A percentile compares a stretch with the other conserved stretches of the same genome.
Evolutionary conservation across 2,888 invertebrate species (phyloP).

Genomic region (Drosophila austrosaltans): DNA sequence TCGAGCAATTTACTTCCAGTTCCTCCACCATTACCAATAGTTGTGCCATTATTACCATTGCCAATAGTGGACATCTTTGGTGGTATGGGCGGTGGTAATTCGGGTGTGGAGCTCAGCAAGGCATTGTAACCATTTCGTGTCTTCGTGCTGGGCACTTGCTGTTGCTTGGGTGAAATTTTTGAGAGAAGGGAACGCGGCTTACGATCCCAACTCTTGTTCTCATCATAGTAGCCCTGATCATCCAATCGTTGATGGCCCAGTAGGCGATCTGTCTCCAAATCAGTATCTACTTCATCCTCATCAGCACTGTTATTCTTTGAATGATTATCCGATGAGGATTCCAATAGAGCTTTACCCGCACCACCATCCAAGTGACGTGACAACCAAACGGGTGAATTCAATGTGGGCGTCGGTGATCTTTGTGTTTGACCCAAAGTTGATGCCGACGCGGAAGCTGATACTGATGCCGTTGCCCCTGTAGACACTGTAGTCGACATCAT

Average conservation of each 20-base stretch:
- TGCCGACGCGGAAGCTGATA: constrained; percentile 28
- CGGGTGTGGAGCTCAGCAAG: constrained; percentile 82
- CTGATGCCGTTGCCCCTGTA: constrained; percentile 31
- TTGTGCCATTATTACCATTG: constrained; percentile 33
- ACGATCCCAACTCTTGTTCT: constrained; percentile 86
- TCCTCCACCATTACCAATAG: constrained; percentile 10
- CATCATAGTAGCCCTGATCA: constrained; percentile 95
- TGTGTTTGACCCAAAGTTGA: constrained; percentile 29
- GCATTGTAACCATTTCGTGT: constrained; percentile 83
- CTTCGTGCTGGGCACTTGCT: constrained; percentile 79
- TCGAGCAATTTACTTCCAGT: constrained; percentile 71
- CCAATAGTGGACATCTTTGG: constrained; percentile 69
- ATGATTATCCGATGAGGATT: constrained; percentile 84
- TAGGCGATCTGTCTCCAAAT: constrained; percentile 97
- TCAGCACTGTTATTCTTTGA: constrained; percentile 88
- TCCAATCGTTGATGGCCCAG: constrained; percentile 97
- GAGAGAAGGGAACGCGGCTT: constrained; percentile 81
- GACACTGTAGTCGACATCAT: constrained; percentile 16
- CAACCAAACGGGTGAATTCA: constrained; percentile 88
- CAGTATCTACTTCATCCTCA: constrained; percentile 96
- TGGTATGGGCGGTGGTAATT: constrained; percentile 81
- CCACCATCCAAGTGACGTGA: constrained; percentile 85
- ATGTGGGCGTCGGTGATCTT: constrained; percentile 81
- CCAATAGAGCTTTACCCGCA: constrained; percentile 73
- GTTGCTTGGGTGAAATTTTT: constrained; percentile 83